A percentile compares a stretch with the other conserved stretches of the same genome.
Evolutionary conservation across 2,797 vertebrate genomes (phyloP).

Genomic region (Margarornis squamiger): DNA sequence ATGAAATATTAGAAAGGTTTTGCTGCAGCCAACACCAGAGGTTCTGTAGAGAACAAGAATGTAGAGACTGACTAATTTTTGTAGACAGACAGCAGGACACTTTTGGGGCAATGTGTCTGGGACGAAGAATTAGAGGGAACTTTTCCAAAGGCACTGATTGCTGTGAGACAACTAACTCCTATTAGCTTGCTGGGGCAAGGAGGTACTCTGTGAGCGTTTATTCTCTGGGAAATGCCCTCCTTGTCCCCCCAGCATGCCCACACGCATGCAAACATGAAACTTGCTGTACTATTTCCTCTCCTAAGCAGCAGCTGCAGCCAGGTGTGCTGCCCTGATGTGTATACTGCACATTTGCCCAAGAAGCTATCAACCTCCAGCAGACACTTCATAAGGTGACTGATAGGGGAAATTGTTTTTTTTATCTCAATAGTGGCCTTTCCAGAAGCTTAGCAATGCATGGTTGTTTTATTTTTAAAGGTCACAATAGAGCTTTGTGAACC

Average conservation of each 20-base stretch:
- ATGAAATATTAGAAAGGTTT: constrained; percentile 64
- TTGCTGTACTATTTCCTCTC: background rate
- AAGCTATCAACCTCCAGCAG: background rate
- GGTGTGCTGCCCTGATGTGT: background rate
- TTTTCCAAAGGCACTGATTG: constrained; percentile 34
- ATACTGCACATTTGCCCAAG: background rate
- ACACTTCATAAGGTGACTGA: background rate
- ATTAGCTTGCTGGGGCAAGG: background rate
- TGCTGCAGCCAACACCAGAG: constrained; percentile 56
- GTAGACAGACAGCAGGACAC: constrained; percentile 64
- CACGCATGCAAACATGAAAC: background rate
- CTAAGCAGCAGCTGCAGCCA: background rate
- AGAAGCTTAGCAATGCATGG: background rate
- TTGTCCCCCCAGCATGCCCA: background rate
- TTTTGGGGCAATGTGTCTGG: constrained; percentile 47
- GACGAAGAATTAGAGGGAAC: constrained; percentile 20
- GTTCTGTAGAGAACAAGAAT: constrained; percentile 53
- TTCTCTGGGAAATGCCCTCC: background rate
- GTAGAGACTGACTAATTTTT: constrained; percentile 51
- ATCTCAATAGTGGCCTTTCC: background rate
- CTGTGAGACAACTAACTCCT: background rate
- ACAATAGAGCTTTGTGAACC: constrained; percentile 32
- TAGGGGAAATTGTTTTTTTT: background rate
- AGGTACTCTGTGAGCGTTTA: background rate
- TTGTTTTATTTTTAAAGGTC: constrained; percentile 57